These are phyloP conservation scores for Penaeus chinensis DNA, from an alignment of 1,140 invertebrate genomes.

Conservation along the genomic window DNA sequence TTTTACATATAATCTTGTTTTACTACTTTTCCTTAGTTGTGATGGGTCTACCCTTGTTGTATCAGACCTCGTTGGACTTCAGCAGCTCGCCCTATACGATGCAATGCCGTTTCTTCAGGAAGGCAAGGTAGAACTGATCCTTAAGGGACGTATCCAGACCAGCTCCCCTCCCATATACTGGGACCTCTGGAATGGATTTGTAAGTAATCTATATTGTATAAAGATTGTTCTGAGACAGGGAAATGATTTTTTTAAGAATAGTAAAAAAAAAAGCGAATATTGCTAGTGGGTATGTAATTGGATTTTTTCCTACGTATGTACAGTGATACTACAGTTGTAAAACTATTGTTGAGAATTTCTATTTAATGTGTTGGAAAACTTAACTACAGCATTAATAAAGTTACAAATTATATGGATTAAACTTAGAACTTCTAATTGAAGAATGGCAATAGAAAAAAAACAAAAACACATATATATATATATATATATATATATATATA, in stretches of 20 bases:
- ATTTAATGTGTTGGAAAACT: no score
- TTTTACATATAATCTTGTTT: not conserved
- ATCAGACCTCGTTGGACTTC: constrained; percentile 26
- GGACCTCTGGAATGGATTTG: constrained; percentile 55
- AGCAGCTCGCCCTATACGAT: constrained; percentile 34
- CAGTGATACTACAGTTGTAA: not conserved
- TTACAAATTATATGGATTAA: no score
- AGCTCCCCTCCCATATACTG: constrained; percentile 36
- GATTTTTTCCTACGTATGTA: no score
- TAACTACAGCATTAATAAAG: no score
- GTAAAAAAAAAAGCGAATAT: not conserved
- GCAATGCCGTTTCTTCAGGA: not conserved
- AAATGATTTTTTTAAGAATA: not conserved
- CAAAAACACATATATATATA: no score
- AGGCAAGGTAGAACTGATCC: not conserved
- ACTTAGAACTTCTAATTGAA: no score
- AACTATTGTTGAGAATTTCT: no score
- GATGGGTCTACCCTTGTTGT: constrained; percentile 39
- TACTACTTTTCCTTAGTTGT: constrained; percentile 17
- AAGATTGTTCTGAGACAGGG: not conserved
- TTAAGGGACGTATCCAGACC: constrained; percentile 21
- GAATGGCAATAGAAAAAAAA: no score
- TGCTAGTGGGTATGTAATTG: no score
- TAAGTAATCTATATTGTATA: not conserved
- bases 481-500: no score